phyloP scores from a whole-genome alignment of 2,888 invertebrate genomes.

The Apomyelois bistriatella region DNA sequence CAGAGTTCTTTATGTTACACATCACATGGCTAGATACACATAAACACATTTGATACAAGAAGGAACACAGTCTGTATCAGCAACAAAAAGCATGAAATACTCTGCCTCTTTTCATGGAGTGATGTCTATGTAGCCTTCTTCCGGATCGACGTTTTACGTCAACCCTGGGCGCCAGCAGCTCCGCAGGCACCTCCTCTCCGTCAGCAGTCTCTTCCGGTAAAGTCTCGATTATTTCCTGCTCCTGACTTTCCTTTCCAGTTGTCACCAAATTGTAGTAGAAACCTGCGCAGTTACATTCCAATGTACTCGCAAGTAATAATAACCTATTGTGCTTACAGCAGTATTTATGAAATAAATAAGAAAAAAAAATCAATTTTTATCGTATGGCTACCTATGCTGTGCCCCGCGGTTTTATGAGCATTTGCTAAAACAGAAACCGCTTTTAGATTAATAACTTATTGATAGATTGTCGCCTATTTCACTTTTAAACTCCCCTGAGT shows the following conservation, averaged over 20 bases:
- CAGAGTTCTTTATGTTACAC: neutral
- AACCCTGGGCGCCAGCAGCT: conserved; percentile 38
- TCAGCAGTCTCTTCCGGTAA: conserved; percentile 48
- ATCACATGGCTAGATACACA: neutral
- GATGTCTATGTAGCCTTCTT: conserved; percentile 53
- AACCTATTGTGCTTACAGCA: no score
- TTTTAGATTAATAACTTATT: no score
- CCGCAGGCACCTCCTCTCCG: conserved; percentile 42
- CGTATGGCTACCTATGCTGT: no score
- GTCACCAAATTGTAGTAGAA: conserved; percentile 82
- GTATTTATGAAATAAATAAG: no score
- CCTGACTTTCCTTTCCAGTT: conserved; percentile 75
- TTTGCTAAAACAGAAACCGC: no score
- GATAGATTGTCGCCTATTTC: no score
- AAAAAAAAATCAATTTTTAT: no score
- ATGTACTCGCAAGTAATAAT: no score
- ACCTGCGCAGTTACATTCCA: conserved; percentile 33
- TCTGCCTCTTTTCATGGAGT: conserved; percentile 66
- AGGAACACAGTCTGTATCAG: no score
- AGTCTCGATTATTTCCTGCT: conserved; percentile 56
- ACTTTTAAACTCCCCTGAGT: no score
- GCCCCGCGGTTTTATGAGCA: no score
- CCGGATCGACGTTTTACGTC: conserved; percentile 61
- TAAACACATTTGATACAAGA: no score
- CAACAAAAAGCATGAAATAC: conserved; percentile 24